Conservation (phyloP, 2,113 vertebrate genomes). For the Glaucomys volans region DNA sequence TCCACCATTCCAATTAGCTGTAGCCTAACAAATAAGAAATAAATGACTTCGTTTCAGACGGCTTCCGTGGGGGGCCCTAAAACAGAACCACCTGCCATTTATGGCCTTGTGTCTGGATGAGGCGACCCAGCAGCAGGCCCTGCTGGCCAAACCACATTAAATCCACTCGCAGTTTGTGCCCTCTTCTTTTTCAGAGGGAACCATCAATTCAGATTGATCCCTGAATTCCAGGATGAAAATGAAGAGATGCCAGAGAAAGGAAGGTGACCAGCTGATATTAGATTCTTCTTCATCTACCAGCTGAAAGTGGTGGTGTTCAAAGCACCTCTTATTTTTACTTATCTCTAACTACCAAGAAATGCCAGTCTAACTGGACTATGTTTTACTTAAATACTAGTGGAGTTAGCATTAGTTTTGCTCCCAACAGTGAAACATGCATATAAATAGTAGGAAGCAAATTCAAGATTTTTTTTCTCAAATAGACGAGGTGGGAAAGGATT, state of each 20-base stretch:
- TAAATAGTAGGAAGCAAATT: not conserved
- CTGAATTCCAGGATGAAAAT: not conserved
- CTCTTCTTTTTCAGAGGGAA: not conserved
- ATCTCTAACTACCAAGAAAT: not conserved
- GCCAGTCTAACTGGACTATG: not conserved
- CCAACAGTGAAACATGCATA: not conserved
- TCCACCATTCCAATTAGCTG: conserved; percentile 31
- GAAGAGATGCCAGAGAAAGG: not conserved
- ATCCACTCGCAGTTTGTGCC: not conserved
- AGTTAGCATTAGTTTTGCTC: not conserved
- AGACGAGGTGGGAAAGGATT: not conserved
- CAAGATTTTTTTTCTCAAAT: not conserved
- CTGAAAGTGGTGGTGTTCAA: not conserved
- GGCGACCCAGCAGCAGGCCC: not conserved
- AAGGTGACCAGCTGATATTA: not conserved
- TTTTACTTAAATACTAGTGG: conserved; percentile 16
- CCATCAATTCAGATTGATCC: not conserved
- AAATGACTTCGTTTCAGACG: not conserved
- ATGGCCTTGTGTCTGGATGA: not conserved
- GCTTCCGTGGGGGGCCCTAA: not conserved
- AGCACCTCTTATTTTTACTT: not conserved
- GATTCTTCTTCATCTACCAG: not conserved
- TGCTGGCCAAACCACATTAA: not conserved
- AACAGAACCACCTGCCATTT: not conserved
- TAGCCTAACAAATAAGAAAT: not conserved